Evolutionary conservation across 2,797 vertebrate species (phyloP).

Genomic region (Scolopax rusticola): DNA sequence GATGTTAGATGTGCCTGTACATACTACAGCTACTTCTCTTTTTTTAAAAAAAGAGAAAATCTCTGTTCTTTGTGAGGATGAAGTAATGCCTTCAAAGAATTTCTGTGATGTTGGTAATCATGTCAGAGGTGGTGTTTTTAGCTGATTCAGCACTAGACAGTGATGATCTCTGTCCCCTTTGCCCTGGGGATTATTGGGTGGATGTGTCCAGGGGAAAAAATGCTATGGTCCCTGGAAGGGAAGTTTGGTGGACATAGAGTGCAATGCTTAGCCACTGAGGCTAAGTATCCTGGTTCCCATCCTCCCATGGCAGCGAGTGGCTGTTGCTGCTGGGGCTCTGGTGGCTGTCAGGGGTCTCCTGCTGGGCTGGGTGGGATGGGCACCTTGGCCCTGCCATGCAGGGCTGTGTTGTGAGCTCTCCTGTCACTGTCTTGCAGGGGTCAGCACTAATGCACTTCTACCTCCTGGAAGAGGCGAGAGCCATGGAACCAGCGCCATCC

Average conservation of each 20-base stretch:
- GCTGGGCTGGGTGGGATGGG: accelerated
- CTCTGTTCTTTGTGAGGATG: background rate
- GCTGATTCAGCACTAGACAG: background rate
- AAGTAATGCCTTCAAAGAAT: conserved; percentile 19
- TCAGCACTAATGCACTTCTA: conserved; percentile 57
- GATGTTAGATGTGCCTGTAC: background rate
- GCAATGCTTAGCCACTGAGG: background rate
- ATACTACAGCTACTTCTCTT: background rate
- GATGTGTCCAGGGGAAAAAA: background rate
- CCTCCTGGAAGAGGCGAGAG: conserved; percentile 65
- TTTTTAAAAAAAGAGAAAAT: background rate
- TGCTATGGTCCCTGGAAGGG: background rate
- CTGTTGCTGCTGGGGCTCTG: background rate
- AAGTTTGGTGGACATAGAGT: accelerated
- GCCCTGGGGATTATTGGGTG: background rate
- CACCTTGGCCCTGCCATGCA: accelerated
- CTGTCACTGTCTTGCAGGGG: conserved; percentile 44
- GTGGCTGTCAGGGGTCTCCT: accelerated
- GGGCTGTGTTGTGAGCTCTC: background rate
- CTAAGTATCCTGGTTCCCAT: background rate
- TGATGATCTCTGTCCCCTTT: background rate
- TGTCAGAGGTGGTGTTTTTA: background rate
- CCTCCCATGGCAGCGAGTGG: accelerated
- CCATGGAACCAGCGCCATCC: background rate
- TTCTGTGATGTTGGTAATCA: background rate